These are phyloP conservation scores for Pocillopora meandrina DNA, from an alignment of 92 coral and sea anemone genomes.

Conservation along the genomic window DNA sequence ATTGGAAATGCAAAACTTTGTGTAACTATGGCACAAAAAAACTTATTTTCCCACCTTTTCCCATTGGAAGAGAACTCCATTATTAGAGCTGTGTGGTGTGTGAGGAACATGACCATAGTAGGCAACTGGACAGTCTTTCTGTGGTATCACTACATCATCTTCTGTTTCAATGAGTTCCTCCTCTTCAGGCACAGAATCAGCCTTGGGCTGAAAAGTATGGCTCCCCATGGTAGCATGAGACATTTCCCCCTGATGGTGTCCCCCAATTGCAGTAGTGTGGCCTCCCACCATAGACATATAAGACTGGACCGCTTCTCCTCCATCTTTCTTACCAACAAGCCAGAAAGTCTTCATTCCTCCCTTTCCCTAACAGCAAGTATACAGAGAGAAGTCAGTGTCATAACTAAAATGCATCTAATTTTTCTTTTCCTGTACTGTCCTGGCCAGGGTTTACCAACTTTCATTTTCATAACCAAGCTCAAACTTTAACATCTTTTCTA, in stretches of 20 bases:
- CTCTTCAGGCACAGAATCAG: neutral
- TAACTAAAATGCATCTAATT: neutral
- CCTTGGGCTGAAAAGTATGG: neutral
- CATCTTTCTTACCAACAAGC: constrained; percentile 63
- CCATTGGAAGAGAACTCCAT: constrained; percentile 37
- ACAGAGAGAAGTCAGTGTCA: neutral
- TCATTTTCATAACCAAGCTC: too few species aligned
- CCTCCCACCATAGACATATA: constrained; percentile 36
- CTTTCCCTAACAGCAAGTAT: constrained; percentile 62
- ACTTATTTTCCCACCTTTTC: constrained; percentile 24
- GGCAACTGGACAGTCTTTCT: constrained; percentile 57
- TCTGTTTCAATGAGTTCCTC: neutral
- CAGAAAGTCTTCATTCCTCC: constrained; percentile 92
- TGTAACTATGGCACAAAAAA: too few species aligned
- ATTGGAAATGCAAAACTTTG: neutral
- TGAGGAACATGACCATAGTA: constrained; percentile 86
- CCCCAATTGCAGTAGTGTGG: constrained; percentile 20
- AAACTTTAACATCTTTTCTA: too few species aligned
- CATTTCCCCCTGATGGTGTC: neutral
- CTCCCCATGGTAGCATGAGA: constrained; percentile 2
- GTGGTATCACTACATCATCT: constrained; percentile 3
- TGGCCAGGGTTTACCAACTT: too few species aligned
- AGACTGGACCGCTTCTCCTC: constrained; percentile 8
- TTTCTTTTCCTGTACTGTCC: too few species aligned
- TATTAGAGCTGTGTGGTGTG: constrained; percentile 21